A percentile compares a stretch with the other conserved stretches of the same genome.
These are phyloP conservation scores for Drosophila demipolita DNA, from an alignment of 2,888 invertebrate genomes.

Conservation along the genomic window DNA sequence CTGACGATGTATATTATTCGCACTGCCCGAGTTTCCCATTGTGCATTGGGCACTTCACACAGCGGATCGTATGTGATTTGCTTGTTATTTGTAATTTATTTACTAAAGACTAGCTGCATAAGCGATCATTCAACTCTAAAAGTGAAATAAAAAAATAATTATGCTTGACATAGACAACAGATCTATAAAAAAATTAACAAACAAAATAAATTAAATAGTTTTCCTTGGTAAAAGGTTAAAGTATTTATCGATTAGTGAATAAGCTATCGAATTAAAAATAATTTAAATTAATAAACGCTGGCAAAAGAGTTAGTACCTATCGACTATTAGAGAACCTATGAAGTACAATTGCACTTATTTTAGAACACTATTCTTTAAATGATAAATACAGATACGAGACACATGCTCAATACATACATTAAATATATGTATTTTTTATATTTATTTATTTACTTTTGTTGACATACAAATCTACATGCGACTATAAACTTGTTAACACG, in stretches of 20 bases:
- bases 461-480: neutral
- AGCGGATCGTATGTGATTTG: neutral
- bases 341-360: neutral
- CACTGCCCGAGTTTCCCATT: slow-evolving; percentile 82
- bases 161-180: neutral
- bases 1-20: slow-evolving; percentile 67
- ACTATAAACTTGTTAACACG: neutral
- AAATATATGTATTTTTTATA: neutral
- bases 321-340: neutral
- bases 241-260: neutral
- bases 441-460: slow-evolving; percentile 4
- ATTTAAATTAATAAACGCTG: neutral
- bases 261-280: slow-evolving; percentile 1
- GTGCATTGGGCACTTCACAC: neutral
- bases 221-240: neutral
- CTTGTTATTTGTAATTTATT: neutral
- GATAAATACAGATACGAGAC: neutral
- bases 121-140: neutral
- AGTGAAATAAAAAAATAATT: neutral
- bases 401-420: neutral
- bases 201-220: neutral
- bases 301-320: neutral
- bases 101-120: slow-evolving; percentile 2
- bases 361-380: no score
- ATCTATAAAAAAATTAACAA: neutral